A percentile compares a stretch with the other conserved stretches of the same genome.
Evolutionary conservation across 37 sponge, comb jelly and placozoan genomes (phyloP).

Genomic region (Beroe forskalii): DNA sequence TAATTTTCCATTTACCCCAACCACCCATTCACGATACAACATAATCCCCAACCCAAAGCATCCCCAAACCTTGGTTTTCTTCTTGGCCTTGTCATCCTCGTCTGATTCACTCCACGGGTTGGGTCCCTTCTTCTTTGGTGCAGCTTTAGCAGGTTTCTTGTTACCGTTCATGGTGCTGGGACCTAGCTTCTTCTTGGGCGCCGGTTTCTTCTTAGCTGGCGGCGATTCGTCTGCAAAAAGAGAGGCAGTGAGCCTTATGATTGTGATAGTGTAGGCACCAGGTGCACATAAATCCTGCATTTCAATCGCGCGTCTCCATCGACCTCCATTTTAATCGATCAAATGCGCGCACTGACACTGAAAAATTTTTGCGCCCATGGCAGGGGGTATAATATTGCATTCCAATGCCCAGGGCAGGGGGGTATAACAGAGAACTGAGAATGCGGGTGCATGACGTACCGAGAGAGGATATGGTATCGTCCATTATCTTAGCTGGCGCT

Average conservation of each 20-base stretch:
- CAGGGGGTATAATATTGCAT: too few relatives aligned
- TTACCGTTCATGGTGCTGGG: neutral
- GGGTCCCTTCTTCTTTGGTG: neutral
- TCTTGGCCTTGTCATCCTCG: neutral
- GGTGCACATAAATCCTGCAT: too few relatives aligned
- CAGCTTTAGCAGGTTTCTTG: neutral
- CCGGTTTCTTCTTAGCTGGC: neutral
- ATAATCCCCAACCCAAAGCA: neutral
- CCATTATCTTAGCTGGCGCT: neutral
- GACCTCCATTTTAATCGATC: too few relatives aligned
- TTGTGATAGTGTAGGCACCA: too few relatives aligned
- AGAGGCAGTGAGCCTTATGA: too few relatives aligned
- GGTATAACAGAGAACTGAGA: too few relatives aligned
- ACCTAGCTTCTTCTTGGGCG: slow-evolving; percentile 38
- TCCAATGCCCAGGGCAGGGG: too few relatives aligned
- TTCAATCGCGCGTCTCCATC: too few relatives aligned
- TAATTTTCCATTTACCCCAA: too few relatives aligned
- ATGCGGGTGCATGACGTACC: too few relatives aligned
- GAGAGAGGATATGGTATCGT: neutral
- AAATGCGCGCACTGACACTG: too few relatives aligned
- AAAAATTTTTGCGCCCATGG: too few relatives aligned
- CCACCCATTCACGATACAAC: neutral
- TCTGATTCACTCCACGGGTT: slow-evolving; percentile 47
- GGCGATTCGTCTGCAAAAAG: neutral
- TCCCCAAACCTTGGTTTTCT: slow-evolving; percentile 1